Conservation (phyloP, 1,140 invertebrate species). For the Brachionus manjavacas region DNA sequence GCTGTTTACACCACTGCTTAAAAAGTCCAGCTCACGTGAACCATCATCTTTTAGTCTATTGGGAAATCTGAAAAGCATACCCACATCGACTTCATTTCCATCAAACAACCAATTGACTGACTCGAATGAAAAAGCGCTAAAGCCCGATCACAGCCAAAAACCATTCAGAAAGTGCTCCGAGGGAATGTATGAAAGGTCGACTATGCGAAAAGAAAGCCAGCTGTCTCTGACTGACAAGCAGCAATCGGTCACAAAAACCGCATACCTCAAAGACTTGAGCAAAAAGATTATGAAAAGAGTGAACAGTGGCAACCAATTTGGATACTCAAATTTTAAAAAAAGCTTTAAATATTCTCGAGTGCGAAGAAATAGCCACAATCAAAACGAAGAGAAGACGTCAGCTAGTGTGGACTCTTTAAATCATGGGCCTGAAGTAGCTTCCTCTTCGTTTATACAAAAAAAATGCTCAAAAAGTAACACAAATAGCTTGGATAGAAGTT, state of each 20-base stretch:
- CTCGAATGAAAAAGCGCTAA: background rate
- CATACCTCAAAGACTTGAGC: slow-evolving; percentile 20
- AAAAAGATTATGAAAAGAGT: background rate
- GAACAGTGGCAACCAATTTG: slow-evolving; percentile 3
- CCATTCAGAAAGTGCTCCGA: background rate
- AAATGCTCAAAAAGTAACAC: background rate
- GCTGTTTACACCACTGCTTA: slow-evolving; percentile 52
- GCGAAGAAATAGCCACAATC: background rate
- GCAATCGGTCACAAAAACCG: background rate
- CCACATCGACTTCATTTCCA: slow-evolving; percentile 15
- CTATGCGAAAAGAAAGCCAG: background rate
- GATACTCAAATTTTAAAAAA: slow-evolving; percentile 6
- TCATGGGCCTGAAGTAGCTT: background rate
- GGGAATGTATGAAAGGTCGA: background rate
- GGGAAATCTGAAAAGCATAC: background rate
- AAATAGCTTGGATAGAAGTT: background rate
- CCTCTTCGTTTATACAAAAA: background rate
- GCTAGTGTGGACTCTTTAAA: background rate
- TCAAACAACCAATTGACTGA: background rate
- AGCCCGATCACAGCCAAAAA: background rate
- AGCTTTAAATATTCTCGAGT: slow-evolving; percentile 16
- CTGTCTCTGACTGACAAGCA: background rate
- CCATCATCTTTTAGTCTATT: slow-evolving; percentile 7
- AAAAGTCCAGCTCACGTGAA: slow-evolving; percentile 14
- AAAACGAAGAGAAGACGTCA: background rate